These are phyloP conservation scores for Aphelenchoides fujianensis DNA, from an alignment of 1,140 invertebrate genomes.

Conservation along the genomic window DNA sequence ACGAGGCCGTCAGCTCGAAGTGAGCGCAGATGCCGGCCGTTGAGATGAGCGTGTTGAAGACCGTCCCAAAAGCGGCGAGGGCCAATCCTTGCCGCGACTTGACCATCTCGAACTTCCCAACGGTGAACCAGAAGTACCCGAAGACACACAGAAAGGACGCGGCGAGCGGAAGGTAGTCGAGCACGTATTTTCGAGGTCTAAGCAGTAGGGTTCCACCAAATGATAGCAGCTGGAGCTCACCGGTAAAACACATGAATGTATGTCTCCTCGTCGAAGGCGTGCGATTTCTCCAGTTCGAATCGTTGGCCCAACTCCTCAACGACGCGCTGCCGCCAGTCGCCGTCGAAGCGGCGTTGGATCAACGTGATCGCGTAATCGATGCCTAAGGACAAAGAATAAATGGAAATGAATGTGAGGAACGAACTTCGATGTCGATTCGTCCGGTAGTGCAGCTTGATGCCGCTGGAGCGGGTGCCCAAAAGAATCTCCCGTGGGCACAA, in stretches of 20 bases:
- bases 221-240: conserved; percentile 13
- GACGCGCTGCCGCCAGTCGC: conserved; percentile 29
- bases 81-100: conserved; percentile 86
- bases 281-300: conserved; percentile 41
- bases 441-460: conserved; percentile 49
- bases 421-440: conserved; percentile 53
- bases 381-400: conserved; percentile 28
- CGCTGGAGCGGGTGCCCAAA: conserved; percentile 41
- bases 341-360: conserved; percentile 31
- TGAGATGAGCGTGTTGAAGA: conserved; percentile 83
- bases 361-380: conserved; percentile 50
- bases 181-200: conserved; percentile 50
- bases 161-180: conserved; percentile 53
- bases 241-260: conserved; percentile 53
- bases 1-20: conserved; percentile 71
- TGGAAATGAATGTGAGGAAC: conserved; percentile 19
- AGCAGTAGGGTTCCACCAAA: conserved; percentile 21
- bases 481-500: conserved; percentile 50
- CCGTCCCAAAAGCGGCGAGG: conserved; percentile 80
- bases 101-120: conserved; percentile 76
- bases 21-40: conserved; percentile 88
- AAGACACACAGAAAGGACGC: conserved; percentile 48
- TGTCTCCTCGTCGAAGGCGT: conserved; percentile 44
- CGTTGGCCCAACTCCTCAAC: conserved; percentile 23
- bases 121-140: conserved; percentile 52